phyloP scores from a whole-genome alignment of 2,797 vertebrate species.

The Agapornis canus region DNA sequence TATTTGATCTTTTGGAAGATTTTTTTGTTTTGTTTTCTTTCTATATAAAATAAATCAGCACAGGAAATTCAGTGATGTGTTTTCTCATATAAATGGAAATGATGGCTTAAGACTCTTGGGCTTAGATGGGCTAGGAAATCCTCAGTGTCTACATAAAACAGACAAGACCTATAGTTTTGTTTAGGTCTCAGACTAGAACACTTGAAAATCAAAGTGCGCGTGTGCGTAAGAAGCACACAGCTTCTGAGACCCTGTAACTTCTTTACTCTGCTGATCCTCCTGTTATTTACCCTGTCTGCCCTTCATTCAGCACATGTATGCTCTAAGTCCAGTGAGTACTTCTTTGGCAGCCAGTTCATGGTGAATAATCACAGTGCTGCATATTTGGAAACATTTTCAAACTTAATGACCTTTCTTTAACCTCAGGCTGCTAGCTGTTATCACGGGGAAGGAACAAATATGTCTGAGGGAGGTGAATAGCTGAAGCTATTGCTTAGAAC shows the following conservation, averaged over 20 bases:
- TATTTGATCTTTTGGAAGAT: not conserved
- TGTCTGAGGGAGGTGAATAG: not conserved
- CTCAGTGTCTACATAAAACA: not conserved
- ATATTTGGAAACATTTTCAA: not conserved
- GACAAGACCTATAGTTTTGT: not conserved
- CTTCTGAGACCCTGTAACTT: not conserved
- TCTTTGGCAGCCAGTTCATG: not conserved
- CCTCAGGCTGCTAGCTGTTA: not conserved
- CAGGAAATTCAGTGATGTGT: not conserved
- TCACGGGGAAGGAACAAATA: not conserved
- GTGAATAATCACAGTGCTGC: not conserved
- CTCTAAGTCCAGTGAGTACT: not conserved
- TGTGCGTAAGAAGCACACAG: not conserved
- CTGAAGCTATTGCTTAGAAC: not conserved
- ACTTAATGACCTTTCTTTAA: slow-evolving; percentile 8
- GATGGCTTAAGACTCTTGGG: not conserved
- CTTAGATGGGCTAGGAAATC: not conserved
- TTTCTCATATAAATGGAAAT: not conserved
- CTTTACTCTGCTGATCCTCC: not conserved
- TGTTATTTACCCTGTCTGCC: not conserved
- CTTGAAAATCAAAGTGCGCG: not conserved
- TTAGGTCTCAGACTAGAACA: not conserved
- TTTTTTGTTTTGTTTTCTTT: not conserved
- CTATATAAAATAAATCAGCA: not conserved
- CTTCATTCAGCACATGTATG: not conserved